Evolutionary conservation across 2,888 invertebrate species (phyloP).

Genomic region (Pseudeuparius sepicola): DNA sequence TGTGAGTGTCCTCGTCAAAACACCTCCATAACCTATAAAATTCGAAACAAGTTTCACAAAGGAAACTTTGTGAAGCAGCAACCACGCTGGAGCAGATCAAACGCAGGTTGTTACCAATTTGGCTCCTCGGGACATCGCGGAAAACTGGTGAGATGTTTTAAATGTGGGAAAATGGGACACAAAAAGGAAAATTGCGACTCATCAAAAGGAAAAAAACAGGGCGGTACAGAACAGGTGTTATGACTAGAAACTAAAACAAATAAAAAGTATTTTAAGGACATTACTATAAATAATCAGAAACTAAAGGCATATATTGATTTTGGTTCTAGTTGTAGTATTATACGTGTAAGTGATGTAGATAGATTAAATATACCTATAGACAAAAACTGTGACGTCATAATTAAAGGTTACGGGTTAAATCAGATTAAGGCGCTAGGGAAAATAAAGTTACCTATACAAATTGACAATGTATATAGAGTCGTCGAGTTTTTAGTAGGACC

Average conservation of each 20-base stretch:
- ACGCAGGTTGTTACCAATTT: not conserved
- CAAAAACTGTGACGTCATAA: constrained; percentile 4
- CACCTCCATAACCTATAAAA: not conserved
- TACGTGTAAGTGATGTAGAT: no score
- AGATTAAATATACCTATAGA: not conserved
- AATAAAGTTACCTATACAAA: constrained; percentile 3
- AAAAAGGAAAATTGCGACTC: not conserved
- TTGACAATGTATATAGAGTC: constrained; percentile 13
- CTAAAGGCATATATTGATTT: constrained; percentile 6
- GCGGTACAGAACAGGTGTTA: not conserved
- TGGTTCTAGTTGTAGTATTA: constrained; percentile 10
- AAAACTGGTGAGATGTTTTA: no score
- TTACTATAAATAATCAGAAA: not conserved
- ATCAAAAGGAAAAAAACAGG: no score
- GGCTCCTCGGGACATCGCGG: not conserved
- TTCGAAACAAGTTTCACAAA: not conserved
- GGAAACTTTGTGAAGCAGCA: no score
- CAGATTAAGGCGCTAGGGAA: constrained; percentile 6
- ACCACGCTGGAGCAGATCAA: no score
- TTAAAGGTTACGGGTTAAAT: constrained; percentile 7
- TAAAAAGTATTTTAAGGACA: no score
- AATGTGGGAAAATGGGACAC: not conserved
- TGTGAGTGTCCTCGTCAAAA: constrained; percentile 5
- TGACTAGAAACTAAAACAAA: not conserved
- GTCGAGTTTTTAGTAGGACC: constrained; percentile 14